Evolutionary conservation across 1,140 invertebrate species (phyloP).

Genomic region (Piezodorus guildinii): DNA sequence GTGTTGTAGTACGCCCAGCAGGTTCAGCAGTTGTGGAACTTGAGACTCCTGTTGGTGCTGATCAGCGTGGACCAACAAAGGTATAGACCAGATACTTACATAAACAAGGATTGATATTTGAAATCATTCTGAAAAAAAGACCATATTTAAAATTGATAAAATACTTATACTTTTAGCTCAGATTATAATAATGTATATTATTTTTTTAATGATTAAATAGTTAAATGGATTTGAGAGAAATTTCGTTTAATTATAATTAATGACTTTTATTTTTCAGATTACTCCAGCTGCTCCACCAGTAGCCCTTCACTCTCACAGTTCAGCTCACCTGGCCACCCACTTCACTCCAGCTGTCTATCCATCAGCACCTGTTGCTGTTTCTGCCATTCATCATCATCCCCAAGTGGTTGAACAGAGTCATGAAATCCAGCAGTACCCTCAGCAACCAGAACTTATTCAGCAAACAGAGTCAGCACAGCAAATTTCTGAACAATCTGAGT

Average conservation of each 20-base stretch:
- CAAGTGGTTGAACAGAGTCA: conserved; percentile 10
- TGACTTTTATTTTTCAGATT: too few species aligned
- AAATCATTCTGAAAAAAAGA: conserved; percentile 21
- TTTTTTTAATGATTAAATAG: too few species aligned
- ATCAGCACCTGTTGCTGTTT: conserved; percentile 24
- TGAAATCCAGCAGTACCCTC: conserved; percentile 15
- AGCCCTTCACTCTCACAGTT: neutral
- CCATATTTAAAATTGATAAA: too few species aligned
- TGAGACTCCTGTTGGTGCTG: conserved; percentile 45
- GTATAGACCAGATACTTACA: conserved; percentile 12
- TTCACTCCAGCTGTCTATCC: conserved; percentile 24
- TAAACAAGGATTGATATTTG: conserved; percentile 35
- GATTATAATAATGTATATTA: too few species aligned
- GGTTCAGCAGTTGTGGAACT: conserved; percentile 48
- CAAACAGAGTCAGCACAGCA: conserved; percentile 1
- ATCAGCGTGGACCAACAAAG: conserved; percentile 33
- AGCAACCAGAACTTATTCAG: conserved; percentile 12
- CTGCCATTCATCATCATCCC: neutral
- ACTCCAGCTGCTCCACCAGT: neutral
- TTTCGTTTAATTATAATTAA: too few species aligned
- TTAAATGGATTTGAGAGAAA: too few species aligned
- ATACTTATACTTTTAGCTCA: too few species aligned
- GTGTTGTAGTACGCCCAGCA: conserved; percentile 47
- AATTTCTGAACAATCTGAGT: conserved; percentile 12
- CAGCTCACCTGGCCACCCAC: neutral